phyloP scores from a whole-genome alignment of 1,140 invertebrate species.

The Bradysia coprophila region DNA sequence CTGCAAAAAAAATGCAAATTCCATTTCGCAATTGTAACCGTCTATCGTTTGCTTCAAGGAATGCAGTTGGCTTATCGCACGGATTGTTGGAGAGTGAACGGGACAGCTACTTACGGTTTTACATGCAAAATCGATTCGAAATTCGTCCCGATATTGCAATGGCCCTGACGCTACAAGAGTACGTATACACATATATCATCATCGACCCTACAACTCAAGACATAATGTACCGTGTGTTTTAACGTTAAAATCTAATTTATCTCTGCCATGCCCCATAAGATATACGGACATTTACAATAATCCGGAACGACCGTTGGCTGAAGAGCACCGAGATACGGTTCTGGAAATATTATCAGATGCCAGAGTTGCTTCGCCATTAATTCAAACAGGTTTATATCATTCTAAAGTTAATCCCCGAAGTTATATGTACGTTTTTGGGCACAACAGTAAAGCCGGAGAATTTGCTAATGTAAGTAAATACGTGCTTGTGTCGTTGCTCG shows the following conservation, averaged over 20 bases:
- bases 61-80: constrained; percentile 9
- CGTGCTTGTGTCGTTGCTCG: neutral
- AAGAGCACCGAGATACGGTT: constrained; percentile 58
- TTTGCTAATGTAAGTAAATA: constrained; percentile 37
- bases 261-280: too few relatives aligned
- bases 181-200: constrained; percentile 29
- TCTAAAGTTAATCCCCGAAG: constrained; percentile 49
- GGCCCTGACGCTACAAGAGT: constrained; percentile 46
- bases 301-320: constrained; percentile 35
- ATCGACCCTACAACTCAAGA: too few relatives aligned
- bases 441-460: constrained; percentile 55
- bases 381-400: constrained; percentile 53
- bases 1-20: neutral
- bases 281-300: constrained; percentile 35
- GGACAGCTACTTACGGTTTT: constrained; percentile 58
- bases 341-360: constrained; percentile 80
- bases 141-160: constrained; percentile 37
- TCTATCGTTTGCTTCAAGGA: too few relatives aligned
- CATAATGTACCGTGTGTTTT: too few relatives aligned
- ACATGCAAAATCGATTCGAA: constrained; percentile 43
- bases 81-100: constrained; percentile 50
- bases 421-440: constrained; percentile 79
- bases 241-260: too few relatives aligned
- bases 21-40: too few relatives aligned
- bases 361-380: constrained; percentile 50